A percentile compares a stretch with the other conserved stretches of the same genome.
phyloP scores from a whole-genome alignment of 2,113 vertebrate species.

The Nasalis larvatus region DNA sequence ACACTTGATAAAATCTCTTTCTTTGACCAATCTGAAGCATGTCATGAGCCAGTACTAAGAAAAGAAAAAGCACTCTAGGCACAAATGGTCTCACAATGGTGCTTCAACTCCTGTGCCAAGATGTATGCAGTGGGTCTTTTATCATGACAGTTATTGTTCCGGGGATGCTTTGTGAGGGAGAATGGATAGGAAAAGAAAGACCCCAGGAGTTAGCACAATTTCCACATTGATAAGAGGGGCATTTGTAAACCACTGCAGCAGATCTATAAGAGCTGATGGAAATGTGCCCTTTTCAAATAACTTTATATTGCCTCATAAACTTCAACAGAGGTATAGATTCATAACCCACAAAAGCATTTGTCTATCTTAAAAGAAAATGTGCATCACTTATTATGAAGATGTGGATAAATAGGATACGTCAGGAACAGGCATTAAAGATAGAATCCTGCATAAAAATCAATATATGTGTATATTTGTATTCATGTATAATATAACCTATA shows the following conservation, averaged over 20 bases:
- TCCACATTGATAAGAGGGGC: constrained; percentile 48
- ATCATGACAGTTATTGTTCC: constrained; percentile 8
- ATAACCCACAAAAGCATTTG: not conserved
- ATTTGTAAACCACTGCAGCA: constrained; percentile 10
- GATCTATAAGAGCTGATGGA: constrained; percentile 4
- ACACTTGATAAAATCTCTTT: constrained; percentile 13
- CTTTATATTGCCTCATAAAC: constrained; percentile 52
- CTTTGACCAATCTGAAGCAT: constrained; percentile 36
- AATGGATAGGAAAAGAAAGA: constrained; percentile 13
- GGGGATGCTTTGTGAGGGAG: constrained; percentile 48
- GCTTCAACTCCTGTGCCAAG: constrained; percentile 23
- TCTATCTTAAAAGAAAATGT: not conserved
- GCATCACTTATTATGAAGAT: not conserved
- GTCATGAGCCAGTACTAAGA: constrained; percentile 20
- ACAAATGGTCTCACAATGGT: constrained; percentile 40
- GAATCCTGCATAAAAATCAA: not conserved
- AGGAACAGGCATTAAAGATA: not conserved
- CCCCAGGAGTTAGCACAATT: constrained; percentile 38
- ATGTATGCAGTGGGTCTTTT: constrained; percentile 3
- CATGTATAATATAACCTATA: not conserved
- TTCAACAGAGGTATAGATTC: constrained; percentile 12
- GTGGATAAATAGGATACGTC: not conserved
- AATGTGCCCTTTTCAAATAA: not conserved
- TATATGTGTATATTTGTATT: not conserved
- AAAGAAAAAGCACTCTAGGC: constrained; percentile 54